Evolutionary conservation across 1,140 invertebrate genomes (phyloP), one percentile per base, ranked within the genome.

Genomic region (Aporrectodea caliginosa): DNA sequence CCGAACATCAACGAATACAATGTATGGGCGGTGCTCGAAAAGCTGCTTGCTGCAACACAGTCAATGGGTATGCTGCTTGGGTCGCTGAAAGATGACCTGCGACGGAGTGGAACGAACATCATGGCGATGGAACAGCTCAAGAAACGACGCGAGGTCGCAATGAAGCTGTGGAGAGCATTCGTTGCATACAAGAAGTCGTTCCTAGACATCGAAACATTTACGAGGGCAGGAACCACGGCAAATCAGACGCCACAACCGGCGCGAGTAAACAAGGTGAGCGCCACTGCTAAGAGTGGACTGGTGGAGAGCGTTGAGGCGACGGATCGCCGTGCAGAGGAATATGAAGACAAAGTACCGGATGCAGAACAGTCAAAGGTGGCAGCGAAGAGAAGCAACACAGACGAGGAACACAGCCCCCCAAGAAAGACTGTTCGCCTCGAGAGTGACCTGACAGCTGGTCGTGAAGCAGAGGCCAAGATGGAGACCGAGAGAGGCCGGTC

Each of bases 181-280:
- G 33, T 71, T 22, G 80, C 80, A 6, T 81, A 72, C 35, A 78
- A 81, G 71, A 81, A 81, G 77, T 78, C 76, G 2, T 78, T 81
- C 31, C 31, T 69, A 22, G 80, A 81, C 72, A 73, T 81, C 29
- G 77, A 73, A 12, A 33, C 73, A 32, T 81, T 58, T 34, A 69
- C 79, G 43, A 35, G 35, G 14, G 43, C 6, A 6, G 43, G 43
- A 6, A 58, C 6, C 43, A 22, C 43, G 6, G 43, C 43, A 22
- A 6, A 6, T 12, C 6, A 22, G 43, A 22, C 43, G 6, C 43
- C 43, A 22, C 43, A 58, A 12, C 43, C 6, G 43, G 43, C 43
- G 43, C n/a, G n/a, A n/a, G n/a, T n/a, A n/a, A n/a, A n/a, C n/a
- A n/a, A n/a, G n/a, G n/a, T n/a, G n/a, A n/a, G n/a, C n/a, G n/a